Percentiles rank a stretch among this genome's conserved stretches.
Conservation (phyloP, 2,888 invertebrate species). For the Ornithoptera alexandrae region DNA sequence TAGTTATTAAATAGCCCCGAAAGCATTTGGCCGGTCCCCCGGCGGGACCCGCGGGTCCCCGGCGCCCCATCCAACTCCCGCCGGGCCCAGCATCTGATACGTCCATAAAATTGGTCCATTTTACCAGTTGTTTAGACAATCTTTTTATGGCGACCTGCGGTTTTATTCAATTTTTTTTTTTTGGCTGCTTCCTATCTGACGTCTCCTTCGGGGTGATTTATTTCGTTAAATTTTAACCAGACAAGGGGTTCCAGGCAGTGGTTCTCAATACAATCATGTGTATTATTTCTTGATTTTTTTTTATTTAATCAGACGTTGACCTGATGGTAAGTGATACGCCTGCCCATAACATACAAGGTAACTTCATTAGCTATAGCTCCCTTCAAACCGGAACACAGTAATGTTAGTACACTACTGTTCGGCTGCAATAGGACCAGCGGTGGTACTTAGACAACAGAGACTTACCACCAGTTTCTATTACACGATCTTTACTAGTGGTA, state of each 20-base stretch:
- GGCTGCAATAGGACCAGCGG: no score
- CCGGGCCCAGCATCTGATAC: conserved; percentile 39
- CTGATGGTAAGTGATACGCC: no score
- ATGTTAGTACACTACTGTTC: no score
- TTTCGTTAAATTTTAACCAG: conserved; percentile 12
- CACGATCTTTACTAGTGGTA: no score
- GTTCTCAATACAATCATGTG: not conserved
- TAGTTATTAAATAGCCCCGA: conserved; percentile 58
- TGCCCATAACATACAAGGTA: no score
- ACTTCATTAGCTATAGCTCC: no score
- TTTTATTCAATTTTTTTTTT: conserved; percentile 33
- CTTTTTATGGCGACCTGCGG: conserved; percentile 42
- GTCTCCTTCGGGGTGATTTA: conserved; percentile 21
- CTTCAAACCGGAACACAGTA: no score
- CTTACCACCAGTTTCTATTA: no score
- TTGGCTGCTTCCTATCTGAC: not conserved
- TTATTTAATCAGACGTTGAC: no score
- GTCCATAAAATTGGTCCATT: conserved; percentile 45
- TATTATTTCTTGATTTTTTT: no score
- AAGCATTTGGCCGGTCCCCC: conserved; percentile 36
- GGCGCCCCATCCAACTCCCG: conserved; percentile 43
- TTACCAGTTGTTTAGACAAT: conserved; percentile 52
- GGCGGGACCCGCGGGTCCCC: conserved; percentile 36
- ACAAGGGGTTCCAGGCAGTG: conserved; percentile 2
- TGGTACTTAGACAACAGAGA: no score